Base-by-base conservation (phyloP, 1,140 invertebrate genomes). In the Hylaeus anthracinus region DNA sequence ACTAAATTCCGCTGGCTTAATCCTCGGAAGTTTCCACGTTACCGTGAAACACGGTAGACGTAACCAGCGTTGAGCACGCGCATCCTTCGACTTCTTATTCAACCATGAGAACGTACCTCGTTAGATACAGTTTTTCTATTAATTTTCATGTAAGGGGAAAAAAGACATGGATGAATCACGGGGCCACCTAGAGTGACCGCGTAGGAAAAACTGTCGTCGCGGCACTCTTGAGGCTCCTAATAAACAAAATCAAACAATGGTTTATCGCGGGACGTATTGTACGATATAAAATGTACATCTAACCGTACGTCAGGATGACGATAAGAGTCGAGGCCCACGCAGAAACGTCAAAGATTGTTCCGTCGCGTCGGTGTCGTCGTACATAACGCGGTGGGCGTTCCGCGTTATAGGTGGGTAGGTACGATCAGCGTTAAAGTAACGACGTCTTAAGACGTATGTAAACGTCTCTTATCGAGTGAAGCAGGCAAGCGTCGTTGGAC, bases 371-470 rank as follows among this genome's bases (percentile, higher is more conserved):
- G 60, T 58, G 48, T 56, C 56, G 75, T 70, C 10, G 56, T n/a
- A 65, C 15, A 15, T 66, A 72, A 72, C n/a, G 45, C 45, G 58
- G 70, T 63, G 79, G 71, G 69, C 58, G 64, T 73, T 65, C 55
- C 26, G 43, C 72, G 85, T 79, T 86, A 70, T 84, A 77, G 72
- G n/a, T 15, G 51, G 53, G 70, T 74, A 74, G 58, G 84, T 71
- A 69, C 76, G 80, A 86, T 83, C 81, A 55, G 58, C 72, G 81
- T 86, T 72, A 65, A 86, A 69, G 84, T 76, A 86, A 86, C 81
- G 81, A 83, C 76, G 64, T 45, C 73, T 86, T 86, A 80, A 86
- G 85, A 83, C 84, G 81, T 86, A 87, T 84, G 86, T 86, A 87
- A 84, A 87, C 86, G 85, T 87, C 45, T 70, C 84, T 87, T 87